phyloP scores from a whole-genome alignment of 2,113 vertebrate genomes.

The Dermatemys mawii region DNA sequence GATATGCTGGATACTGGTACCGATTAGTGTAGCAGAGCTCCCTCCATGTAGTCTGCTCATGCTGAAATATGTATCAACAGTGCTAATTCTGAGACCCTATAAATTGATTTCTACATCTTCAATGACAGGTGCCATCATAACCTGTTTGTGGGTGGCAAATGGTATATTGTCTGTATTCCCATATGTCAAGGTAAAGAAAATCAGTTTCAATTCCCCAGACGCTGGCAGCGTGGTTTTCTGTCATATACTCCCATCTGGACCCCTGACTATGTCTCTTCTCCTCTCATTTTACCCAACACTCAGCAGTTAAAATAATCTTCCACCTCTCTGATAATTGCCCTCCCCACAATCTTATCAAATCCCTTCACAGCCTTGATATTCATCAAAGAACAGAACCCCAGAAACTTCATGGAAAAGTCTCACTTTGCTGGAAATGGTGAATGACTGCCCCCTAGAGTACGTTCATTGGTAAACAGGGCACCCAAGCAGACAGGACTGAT shows the following conservation, averaged over 20 bases:
- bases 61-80: not conserved
- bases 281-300: not conserved
- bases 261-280: not conserved
- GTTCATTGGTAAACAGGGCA: not conserved
- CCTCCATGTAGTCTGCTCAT: not conserved
- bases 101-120: accelerated
- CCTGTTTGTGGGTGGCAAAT: not conserved
- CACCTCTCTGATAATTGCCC: not conserved
- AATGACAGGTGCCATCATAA: not conserved
- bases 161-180: not conserved
- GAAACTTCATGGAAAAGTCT: not conserved
- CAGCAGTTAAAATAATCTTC: not conserved
- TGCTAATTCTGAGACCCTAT: not conserved
- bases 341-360: not conserved
- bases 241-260: not conserved
- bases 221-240: not conserved
- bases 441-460: conserved; percentile 62
- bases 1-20: not conserved
- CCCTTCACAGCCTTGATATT: not conserved
- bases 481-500: not conserved
- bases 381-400: not conserved
- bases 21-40: not conserved
- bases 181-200: not conserved
- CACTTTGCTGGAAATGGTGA: not conserved
- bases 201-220: not conserved